These are phyloP conservation scores for Holotrichia oblita DNA, from an alignment of 1,140 invertebrate genomes.

Conservation along the genomic window DNA sequence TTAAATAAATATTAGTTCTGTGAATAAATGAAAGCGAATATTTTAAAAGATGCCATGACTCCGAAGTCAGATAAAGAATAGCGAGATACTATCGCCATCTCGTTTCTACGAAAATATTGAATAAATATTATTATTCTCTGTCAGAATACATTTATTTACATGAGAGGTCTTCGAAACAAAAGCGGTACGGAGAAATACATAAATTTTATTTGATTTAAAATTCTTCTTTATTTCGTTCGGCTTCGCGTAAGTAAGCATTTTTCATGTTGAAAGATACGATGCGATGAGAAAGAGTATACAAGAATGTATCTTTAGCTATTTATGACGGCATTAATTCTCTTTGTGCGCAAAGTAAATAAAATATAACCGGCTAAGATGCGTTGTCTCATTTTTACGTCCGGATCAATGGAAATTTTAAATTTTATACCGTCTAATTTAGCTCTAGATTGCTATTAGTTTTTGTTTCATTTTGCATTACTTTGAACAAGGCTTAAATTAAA, in stretches of 20 bases:
- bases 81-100: neutral
- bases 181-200: neutral
- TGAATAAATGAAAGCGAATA: constrained; percentile 19
- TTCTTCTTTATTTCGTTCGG: neutral
- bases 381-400: too few species aligned
- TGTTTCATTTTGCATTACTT: too few species aligned
- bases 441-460: too few species aligned
- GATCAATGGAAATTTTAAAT: too few species aligned
- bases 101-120: constrained; percentile 18
- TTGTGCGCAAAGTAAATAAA: neutral
- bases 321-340: neutral
- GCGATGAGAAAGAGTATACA: neutral
- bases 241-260: neutral
- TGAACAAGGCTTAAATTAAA: too few species aligned
- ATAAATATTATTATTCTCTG: constrained; percentile 28
- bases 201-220: constrained; percentile 29
- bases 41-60: neutral
- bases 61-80: neutral
- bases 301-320: neutral
- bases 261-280: neutral
- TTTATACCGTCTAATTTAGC: too few species aligned
- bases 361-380: neutral
- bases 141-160: constrained; percentile 32
- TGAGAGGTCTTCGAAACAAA: neutral
- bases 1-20: constrained; percentile 33